Evolutionary conservation across 2,797 vertebrate species (phyloP), one percentile per base, ranked within the genome.

Genomic region (Cynopterus sphinx): DNA sequence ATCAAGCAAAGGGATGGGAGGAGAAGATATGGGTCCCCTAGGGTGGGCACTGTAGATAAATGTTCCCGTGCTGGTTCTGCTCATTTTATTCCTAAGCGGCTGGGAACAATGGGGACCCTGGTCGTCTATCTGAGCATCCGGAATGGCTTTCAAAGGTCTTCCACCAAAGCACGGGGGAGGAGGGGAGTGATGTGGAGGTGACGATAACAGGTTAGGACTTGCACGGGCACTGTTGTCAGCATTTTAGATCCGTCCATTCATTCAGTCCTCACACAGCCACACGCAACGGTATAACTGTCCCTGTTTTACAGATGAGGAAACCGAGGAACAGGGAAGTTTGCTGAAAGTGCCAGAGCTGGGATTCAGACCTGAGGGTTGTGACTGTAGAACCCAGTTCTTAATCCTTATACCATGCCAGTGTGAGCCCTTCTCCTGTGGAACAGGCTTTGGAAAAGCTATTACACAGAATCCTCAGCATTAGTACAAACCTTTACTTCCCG

Each of bases 71-170:
- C 59, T 28, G 51, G 46, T 88, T 36, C 36, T 43, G 22, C 11
- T 86, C 53, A 82, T 91, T 96, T 83, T 59, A 55, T n/a, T 91
- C 83, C 41, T 55, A 67, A 31, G 49, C 59, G 31, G n/a, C 55
- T 71, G 31, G 33, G 26, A 53, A 46, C 43, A 55, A 55, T 46
- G 55, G 31, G 26, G 57, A 83, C 8, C 28, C 53, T 39, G 13
- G 89, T 24, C 90, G 19, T 91, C 31, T 68, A 68, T 24, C 39
- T 84, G 65, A 26, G 61, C 10, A 24, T 7, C 31, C 74, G 51
- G n/a, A 41, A 68, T 10, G 87, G 86, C 19, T 67, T 61, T 63
- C 31, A 55, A 33, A 43, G 2, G 22, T 68, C 43, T 82, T 91
- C 17, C n/a, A 51, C 57, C 31, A 19, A 83, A 74, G 70, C 6